Base-by-base conservation (phyloP, 2,888 invertebrate species). In the Phragmatobia fuliginosa region DNA sequence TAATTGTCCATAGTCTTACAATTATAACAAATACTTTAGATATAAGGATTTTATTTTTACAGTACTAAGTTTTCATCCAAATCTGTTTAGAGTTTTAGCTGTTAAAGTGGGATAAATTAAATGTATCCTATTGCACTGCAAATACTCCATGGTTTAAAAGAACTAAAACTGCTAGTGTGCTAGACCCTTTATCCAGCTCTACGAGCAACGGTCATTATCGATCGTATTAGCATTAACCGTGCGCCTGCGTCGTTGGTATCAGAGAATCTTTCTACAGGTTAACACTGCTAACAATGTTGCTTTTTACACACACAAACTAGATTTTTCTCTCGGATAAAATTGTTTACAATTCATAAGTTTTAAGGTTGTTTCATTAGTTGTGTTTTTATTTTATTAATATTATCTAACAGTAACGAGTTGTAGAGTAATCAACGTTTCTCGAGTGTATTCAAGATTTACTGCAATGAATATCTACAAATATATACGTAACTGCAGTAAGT, bases 201-300 rank as follows among this genome's bases (percentile, higher is more conserved):
- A 68, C 67, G 52, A 68, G n/a, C 62, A 71, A 64, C 60, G 70
- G 75, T 68, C 74, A 75, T 68, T 87, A 89, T 89, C 89, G 85
- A 88, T 87, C 77, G 84, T 84, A 89, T 91, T 89, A 86, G 83
- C 88, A 91, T 90, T 83, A 86, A 82, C 83, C 78, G 83, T 82
- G 87, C 80, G 80, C 82, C 60, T 59, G 81, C 78, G 78, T 77
- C 58, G 45, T 49, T 49, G 66, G 70, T 87, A 89, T 88, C 89
- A 67, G 67, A n/a, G 63, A 78, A 87, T 89, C 88, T 85, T 68
- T 62, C 72, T 68, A 66, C 75, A 71, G 67, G 70, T 65, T 61
- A 62, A 65, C 71, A 71, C 74, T 69, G 67, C 71, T 77, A 73
- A 76, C 79, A 75, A 82, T 75, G 81, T 78, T 67, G 62, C 66